Conservation (phyloP, 2,797 vertebrate species). For the Enteromius afrohamiltoni region DNA sequence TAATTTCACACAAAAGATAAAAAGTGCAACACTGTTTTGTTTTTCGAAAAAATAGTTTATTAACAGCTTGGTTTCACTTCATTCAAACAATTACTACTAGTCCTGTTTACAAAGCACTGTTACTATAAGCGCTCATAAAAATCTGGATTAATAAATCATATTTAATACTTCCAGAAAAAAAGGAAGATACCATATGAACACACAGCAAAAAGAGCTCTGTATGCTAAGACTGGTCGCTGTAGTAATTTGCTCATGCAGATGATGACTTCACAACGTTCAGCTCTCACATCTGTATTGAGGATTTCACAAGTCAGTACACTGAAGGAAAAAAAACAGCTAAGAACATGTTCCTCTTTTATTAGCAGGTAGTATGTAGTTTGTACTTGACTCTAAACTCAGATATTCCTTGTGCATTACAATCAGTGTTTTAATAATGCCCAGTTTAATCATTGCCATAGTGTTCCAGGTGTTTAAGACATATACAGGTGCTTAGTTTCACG, state of each 20-base stretch:
- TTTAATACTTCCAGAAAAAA: conserved; percentile 65
- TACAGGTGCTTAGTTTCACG: neutral
- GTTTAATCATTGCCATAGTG: neutral
- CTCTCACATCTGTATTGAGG: neutral
- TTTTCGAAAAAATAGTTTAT: conserved; percentile 79
- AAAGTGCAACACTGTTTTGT: conserved; percentile 53
- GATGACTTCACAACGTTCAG: conserved; percentile 21
- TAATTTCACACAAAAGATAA: neutral
- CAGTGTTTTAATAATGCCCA: conserved; percentile 30
- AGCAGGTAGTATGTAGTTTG: conserved; percentile 9
- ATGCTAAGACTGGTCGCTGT: conserved; percentile 1
- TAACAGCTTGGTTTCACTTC: conserved; percentile 72
- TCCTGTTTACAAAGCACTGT: conserved; percentile 70
- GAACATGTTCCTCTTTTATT: neutral
- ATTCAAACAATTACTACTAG: conserved; percentile 69
- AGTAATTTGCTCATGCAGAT: conserved; percentile 63
- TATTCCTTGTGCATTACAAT: conserved; percentile 27
- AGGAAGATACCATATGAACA: conserved; percentile 60
- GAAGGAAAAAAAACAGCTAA: neutral
- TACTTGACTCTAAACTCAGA: neutral
- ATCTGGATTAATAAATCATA: conserved; percentile 64
- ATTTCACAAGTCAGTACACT: conserved; percentile 5
- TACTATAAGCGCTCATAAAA: conserved; percentile 69
- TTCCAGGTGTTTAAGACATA: neutral
- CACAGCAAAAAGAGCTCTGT: conserved; percentile 18